phyloP scores from a whole-genome alignment of 2,888 invertebrate species.

The Rhodophaea formosa region DNA sequence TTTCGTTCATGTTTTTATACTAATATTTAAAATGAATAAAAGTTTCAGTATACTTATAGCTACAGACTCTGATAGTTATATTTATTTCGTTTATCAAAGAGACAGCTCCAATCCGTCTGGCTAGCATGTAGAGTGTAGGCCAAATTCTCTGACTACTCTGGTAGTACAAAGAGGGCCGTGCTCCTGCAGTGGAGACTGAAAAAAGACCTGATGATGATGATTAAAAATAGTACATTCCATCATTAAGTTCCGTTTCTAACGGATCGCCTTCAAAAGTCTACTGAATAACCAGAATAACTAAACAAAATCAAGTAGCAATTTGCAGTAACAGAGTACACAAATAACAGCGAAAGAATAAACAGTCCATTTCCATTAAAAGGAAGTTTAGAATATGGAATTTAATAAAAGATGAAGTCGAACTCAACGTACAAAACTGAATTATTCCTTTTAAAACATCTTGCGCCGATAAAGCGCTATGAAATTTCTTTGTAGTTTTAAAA shows the following conservation, averaged over 20 bases:
- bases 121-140: no score
- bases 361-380: background rate
- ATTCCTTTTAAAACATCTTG: conserved; percentile 24
- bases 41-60: no score
- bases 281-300: background rate
- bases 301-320: background rate
- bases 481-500: conserved; percentile 21
- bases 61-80: no score
- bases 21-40: no score
- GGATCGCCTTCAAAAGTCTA: background rate
- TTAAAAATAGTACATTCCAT: no score
- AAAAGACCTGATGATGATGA: no score
- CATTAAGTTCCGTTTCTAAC: no score
- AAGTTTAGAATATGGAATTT: conserved; percentile 2
- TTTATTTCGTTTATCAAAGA: no score
- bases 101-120: no score
- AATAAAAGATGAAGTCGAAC: conserved; percentile 10
- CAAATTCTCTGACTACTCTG: no score
- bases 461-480: conserved; percentile 24
- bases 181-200: no score
- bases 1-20: background rate
- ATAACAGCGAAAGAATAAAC: conserved; percentile 1
- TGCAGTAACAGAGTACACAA: background rate
- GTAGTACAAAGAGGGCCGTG: no score
- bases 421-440: conserved; percentile 22